Conservation (phyloP, 1,140 invertebrate species). For the Oedothorax gibbosus region DNA sequence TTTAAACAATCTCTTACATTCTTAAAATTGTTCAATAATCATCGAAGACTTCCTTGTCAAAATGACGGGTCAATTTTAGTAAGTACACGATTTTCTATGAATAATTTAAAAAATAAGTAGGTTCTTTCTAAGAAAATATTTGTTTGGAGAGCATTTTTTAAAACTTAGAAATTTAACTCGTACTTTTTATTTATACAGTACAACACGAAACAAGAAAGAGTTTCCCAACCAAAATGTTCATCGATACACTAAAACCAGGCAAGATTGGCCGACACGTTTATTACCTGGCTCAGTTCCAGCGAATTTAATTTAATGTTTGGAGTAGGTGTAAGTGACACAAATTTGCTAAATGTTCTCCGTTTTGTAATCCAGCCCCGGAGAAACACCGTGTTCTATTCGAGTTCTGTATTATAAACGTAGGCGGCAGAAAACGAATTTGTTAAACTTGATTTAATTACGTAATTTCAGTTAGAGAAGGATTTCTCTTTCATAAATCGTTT, state of each 20-base stretch:
- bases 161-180: too few species aligned
- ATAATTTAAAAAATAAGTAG: too few species aligned
- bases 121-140: too few species aligned
- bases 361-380: conserved; percentile 25
- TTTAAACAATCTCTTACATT: too few species aligned
- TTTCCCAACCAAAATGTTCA: conserved; percentile 3
- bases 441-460: conserved; percentile 50
- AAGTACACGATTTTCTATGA: too few species aligned
- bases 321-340: conserved; percentile 60
- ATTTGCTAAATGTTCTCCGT: conserved; percentile 37
- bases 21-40: too few species aligned
- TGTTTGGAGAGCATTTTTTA: too few species aligned
- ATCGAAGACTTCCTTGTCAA: too few species aligned
- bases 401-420: conserved; percentile 23
- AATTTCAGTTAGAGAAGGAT: conserved; percentile 24
- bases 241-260: conserved; percentile 26
- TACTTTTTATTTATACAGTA: too few species aligned
- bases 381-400: background rate
- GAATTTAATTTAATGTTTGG: conserved; percentile 42
- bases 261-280: conserved; percentile 17
- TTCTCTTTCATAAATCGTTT: background rate
- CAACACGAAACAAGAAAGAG: too few species aligned
- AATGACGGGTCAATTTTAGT: too few species aligned
- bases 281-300: conserved; percentile 44
- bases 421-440: conserved; percentile 21